Evolutionary conservation across 1,140 invertebrate species (phyloP), one percentile per base, ranked within the genome.

Genomic region (Leptinotarsa undecemlineata): DNA sequence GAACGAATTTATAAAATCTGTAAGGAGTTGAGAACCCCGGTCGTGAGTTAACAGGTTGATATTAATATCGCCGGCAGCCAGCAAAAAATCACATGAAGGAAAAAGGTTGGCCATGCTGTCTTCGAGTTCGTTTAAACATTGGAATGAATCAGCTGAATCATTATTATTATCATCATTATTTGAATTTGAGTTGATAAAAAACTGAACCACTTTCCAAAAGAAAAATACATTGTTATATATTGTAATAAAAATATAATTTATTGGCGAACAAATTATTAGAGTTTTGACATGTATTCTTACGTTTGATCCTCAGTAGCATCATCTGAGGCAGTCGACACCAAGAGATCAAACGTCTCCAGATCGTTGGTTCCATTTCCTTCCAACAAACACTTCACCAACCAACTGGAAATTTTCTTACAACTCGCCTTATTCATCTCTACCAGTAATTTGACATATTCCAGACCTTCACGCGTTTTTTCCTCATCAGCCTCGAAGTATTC

Each of bases 321-420:
- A 15, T 21, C 20, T n/a, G 4, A 5, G 11, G 48, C 26, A 14
- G 23, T 70, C n/a, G 8, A 48, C n/a, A 48, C 68, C 23, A 70
- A 17, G 0, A 70, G 48, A 23, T 70, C 48, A 20, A 70, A 70
- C 21, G 23, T 23, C 6, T 70, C 68, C 23, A 70, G 19, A 70
- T 57, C 4, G 15, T 70, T 23, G 5, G 5, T 20, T n/a, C 68
- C 48, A 20, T 51, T 57, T 11, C 23, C 48, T 13, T 23, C 17
- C 15, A 70, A 51, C 51, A 60, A 21, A 60, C 51, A 70, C 0
- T 51, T 20, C 23, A 70, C 23, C 48, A 70, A 57, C 68, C 68
- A 70, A 23, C 23, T 21, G 20, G 20, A 20, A 48, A 70, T 57
- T 1, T 57, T 20, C n/a, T 20, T 14, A 51, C 33, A 20, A 20